Conservation (phyloP, 2,113 vertebrate genomes). For the Canis aureus region DNA sequence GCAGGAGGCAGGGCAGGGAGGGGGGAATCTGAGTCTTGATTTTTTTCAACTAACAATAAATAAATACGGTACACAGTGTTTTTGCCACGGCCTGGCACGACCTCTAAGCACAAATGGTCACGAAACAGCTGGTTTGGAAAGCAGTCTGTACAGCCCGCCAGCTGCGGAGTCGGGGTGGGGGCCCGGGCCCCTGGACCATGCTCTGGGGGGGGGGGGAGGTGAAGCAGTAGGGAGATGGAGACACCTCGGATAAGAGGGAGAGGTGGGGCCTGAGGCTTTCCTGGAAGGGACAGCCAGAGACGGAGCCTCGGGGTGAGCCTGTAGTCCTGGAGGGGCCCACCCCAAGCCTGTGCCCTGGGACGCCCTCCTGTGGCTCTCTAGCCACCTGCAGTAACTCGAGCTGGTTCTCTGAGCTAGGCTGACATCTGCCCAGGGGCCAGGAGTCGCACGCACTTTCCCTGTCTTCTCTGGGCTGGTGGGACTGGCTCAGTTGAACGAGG, state of each 20-base stretch:
- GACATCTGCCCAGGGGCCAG: not conserved
- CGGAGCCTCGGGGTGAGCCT: not conserved
- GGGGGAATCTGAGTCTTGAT: slow-evolving; percentile 50
- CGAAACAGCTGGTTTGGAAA: slow-evolving; percentile 87
- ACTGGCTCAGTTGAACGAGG: not conserved
- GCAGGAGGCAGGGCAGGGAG: not conserved
- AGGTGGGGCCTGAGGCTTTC: not conserved
- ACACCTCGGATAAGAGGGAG: not conserved
- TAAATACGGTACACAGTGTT: slow-evolving; percentile 88
- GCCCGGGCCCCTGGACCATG: slow-evolving; percentile 20
- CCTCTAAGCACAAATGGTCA: slow-evolving; percentile 89
- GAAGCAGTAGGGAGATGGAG: slow-evolving; percentile 22
- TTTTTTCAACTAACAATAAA: slow-evolving; percentile 89
- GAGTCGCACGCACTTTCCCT: not conserved
- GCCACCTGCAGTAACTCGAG: not conserved
- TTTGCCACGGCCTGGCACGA: slow-evolving; percentile 79
- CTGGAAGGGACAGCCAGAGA: not conserved
- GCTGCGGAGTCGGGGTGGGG: not conserved
- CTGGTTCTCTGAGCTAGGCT: not conserved
- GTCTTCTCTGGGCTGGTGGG: not conserved
- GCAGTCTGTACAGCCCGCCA: slow-evolving; percentile 74
- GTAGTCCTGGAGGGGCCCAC: not conserved
- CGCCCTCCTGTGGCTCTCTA: not conserved
- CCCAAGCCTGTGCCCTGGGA: not conserved
- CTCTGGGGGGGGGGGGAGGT: not conserved